Conservation (phyloP, 2,113 vertebrate genomes). For the Verasper variegatus region DNA sequence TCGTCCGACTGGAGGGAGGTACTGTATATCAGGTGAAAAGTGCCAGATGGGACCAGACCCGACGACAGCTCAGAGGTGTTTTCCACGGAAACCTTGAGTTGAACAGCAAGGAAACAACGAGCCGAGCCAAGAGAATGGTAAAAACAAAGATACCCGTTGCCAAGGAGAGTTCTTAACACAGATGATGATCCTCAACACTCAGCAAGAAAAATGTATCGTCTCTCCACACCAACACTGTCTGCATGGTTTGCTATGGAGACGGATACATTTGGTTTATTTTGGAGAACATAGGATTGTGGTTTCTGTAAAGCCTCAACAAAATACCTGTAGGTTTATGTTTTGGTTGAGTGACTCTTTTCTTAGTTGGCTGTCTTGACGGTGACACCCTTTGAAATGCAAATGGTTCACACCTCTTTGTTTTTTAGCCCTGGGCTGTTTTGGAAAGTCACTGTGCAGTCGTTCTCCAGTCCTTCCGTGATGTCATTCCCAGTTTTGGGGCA, state of each 20-base stretch:
- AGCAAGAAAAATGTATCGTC: background rate
- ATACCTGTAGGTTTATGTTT: too few species aligned
- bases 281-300: too few species aligned
- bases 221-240: background rate
- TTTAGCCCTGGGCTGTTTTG: constrained; percentile 23
- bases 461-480: constrained; percentile 34
- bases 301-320: too few species aligned
- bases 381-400: background rate
- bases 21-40: constrained; percentile 5
- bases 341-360: too few species aligned
- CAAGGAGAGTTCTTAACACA: background rate
- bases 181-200: background rate
- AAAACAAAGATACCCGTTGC: background rate
- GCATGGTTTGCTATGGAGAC: background rate
- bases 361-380: background rate
- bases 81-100: constrained; percentile 9
- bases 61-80: constrained; percentile 22
- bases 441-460: background rate
- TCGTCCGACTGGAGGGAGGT: constrained; percentile 23
- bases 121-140: background rate
- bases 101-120: background rate
- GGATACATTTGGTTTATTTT: background rate
- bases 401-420: background rate
- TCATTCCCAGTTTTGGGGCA: constrained; percentile 28
- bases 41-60: constrained; percentile 19